A percentile compares a stretch with the other conserved stretches of the same genome.
phyloP scores from a whole-genome alignment of 2,113 vertebrate species.

The Oncorhynchus clarkii region DNA sequence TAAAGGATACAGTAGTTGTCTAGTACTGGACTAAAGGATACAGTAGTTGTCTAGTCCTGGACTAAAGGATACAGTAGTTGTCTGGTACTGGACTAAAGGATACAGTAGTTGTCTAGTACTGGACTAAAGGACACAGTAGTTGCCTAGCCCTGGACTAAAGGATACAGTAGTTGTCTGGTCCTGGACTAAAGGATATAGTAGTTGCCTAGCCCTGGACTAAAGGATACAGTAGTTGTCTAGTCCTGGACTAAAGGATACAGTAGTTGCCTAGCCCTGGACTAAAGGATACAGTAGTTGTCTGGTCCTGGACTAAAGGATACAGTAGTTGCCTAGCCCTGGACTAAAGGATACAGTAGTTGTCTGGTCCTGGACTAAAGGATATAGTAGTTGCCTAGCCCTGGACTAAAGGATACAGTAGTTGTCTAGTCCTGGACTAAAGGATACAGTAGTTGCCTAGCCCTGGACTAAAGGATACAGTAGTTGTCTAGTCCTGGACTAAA shows the following conservation, averaged over 20 bases:
- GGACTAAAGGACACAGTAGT: neutral
- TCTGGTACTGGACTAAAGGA: neutral
- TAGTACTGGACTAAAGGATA: too few relatives aligned
- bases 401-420: neutral
- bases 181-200: neutral
- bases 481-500: too few relatives aligned
- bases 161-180: neutral
- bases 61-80: neutral
- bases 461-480: neutral
- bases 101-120: neutral
- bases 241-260: too few relatives aligned
- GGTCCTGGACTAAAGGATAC: neutral
- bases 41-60: too few relatives aligned
- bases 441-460: too few relatives aligned
- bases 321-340: neutral
- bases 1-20: neutral
- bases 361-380: too few relatives aligned
- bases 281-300: neutral
- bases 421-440: too few relatives aligned
- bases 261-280: too few relatives aligned
- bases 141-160: too few relatives aligned
- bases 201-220: too few relatives aligned
- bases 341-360: neutral
- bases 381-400: too few relatives aligned
- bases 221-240: neutral